Evolutionary conservation across 2,888 invertebrate species (phyloP).

Genomic region (Ichneumoninae sp.): DNA sequence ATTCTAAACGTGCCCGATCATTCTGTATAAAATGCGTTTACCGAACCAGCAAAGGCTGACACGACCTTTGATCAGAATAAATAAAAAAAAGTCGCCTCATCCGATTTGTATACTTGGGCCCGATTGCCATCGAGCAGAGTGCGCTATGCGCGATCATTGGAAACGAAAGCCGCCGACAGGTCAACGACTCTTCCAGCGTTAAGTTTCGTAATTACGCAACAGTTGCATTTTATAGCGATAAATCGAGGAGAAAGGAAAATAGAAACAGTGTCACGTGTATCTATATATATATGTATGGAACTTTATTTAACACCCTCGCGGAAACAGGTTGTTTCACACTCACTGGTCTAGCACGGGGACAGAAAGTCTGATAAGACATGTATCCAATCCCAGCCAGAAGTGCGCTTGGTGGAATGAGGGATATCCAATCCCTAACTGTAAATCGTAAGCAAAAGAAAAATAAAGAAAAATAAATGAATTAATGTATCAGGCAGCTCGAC

Average conservation of each 20-base stretch:
- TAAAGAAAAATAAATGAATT: slow-evolving; percentile 14
- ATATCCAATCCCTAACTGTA: slow-evolving; percentile 93
- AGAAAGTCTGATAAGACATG: slow-evolving; percentile 91
- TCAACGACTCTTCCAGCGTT: slow-evolving; percentile 49
- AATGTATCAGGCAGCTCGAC: slow-evolving; percentile 23
- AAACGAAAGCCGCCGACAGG: slow-evolving; percentile 16
- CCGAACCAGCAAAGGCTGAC: neutral
- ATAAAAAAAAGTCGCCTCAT: neutral
- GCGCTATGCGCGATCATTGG: slow-evolving; percentile 1
- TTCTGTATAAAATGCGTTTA: neutral
- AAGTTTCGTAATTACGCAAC: slow-evolving; percentile 58
- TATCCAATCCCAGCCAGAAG: slow-evolving; percentile 92
- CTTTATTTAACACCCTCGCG: slow-evolving; percentile 18
- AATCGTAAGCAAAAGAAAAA: slow-evolving; percentile 75
- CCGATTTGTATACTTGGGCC: neutral
- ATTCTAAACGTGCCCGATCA: neutral
- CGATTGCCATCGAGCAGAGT: neutral
- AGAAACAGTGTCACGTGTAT: slow-evolving; percentile 36
- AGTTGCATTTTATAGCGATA: slow-evolving; percentile 41
- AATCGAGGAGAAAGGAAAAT: slow-evolving; percentile 20
- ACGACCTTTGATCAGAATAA: neutral
- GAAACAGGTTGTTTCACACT: slow-evolving; percentile 64
- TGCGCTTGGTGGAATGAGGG: slow-evolving; percentile 92
- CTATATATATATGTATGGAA: neutral
- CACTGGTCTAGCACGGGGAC: slow-evolving; percentile 87